Evolutionary conservation across 2,888 invertebrate species (phyloP), one percentile per base, ranked within the genome.

Genomic region (Parnassius glacialis): DNA sequence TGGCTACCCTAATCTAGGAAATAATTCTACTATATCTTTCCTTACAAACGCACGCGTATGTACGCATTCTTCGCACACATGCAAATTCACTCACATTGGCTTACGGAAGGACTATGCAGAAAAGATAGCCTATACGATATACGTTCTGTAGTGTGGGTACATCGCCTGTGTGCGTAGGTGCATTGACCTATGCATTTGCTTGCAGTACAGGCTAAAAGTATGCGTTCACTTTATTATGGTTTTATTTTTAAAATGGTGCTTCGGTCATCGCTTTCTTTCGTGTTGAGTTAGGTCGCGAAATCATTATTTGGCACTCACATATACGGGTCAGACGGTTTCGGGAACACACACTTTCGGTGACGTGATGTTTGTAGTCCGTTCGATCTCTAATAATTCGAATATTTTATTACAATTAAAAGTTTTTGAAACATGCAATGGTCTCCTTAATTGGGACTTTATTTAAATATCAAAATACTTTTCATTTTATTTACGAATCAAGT

Each of bases 141-240:
- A 20, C 51, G 48, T 11, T n/a, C 11, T 48, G 42, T 48, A 44
- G 81, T 81, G 81, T 76, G 78, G 70, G 68, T 65, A 65, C 61
- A 68, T 66, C 67, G 70, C 72, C 75, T 79, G 84, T 84, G 75
- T 77, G 85, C 80, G 88, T 84, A 80, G 81, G 83, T 83, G 86
- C 89, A 84, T 83, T 83, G 90, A 90, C 89, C 90, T 84, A 83
- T 84, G 87, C 89, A 90, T 89, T 89, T 88, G 88, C 90, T 86
- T 85, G 87, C 85, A 82, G 85, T 87, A 87, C 89, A 85, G 85
- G 88, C 90, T 90, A 90, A 90, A 90, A 90, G 91, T 90, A 89
- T 90, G 90, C 91, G 90, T 85, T 85, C 85, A 84, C 87, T 90
- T 89, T 90, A 90, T 90, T 90, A 90, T 89, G 87, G 85, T 87